Base-by-base conservation (phyloP, 2,797 vertebrate genomes). In the Catamblyrhynchus diadema region DNA sequence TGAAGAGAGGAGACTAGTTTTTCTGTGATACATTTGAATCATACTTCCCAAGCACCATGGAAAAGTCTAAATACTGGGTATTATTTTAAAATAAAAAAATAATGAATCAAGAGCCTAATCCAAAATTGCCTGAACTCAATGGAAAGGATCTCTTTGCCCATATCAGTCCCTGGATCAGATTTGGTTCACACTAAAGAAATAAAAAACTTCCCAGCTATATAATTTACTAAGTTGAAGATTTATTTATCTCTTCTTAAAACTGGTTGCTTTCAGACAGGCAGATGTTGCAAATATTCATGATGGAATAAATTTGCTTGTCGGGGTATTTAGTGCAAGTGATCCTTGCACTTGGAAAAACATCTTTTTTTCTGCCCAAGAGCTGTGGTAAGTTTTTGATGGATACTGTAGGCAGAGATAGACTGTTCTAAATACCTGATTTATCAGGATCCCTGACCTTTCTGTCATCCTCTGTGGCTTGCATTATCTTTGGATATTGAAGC, bases 361-460 rank as follows among this genome's bases (percentile, higher is more conserved):
- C 37, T 41, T 61, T 86, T 60, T 57, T 85, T 64, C 28, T 53
- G 37, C 44, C 41, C 41, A 42, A 42, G 39, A 59, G 12, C 42
- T 54, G 14, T 5, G 18, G 17, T 61, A 67, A 57, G 27, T 47
- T 89, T 92, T 72, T 87, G 54, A 59, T 65, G 32, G 44, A 2
- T 51, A 32, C 15, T 56, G 33, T 27, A 54, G 48, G 53, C 72
- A 72, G 28, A 81, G n/a, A 65, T 14, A 53, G 54, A 19, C 27
- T 59, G 10, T 79, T 75, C 35, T 66, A 89, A 81, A 72, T 44
- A 57, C 16, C 42, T 81, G 37, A 71, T 81, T 85, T 94, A 73
- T 75, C 51, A 44, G 59, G 7, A 59, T 69, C 15, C 22, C 22
- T 4, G 64, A 59, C 81, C 59, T 79, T 80, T 42, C 62, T 75